A percentile compares a stretch with the other conserved stretches of the same genome.
Evolutionary conservation across 2,797 vertebrate species (phyloP).

Genomic region (Phylloscopus collybita): DNA sequence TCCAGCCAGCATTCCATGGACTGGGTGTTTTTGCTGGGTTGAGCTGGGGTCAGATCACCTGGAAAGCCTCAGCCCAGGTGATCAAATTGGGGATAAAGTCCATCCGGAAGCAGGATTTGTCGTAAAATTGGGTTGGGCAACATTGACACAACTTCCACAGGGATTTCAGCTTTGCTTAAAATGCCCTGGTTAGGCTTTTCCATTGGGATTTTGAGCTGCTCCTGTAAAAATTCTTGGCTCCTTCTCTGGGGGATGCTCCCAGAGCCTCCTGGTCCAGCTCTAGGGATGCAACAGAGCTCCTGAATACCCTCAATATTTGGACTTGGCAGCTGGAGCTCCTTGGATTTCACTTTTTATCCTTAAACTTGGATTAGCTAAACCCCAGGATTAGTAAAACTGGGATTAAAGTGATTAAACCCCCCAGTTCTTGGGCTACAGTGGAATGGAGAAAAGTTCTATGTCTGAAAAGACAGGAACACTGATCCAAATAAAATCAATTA

Average conservation of each 20-base stretch:
- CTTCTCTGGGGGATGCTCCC: not conserved
- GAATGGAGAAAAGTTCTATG: accelerated
- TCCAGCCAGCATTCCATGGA: not conserved
- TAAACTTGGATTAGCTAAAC: not conserved
- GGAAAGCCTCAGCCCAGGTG: not conserved
- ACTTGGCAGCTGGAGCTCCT: not conserved
- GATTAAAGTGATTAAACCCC: not conserved
- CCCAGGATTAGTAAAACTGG: not conserved
- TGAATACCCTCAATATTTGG: accelerated
- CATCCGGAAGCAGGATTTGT: not conserved
- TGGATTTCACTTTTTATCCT: not conserved
- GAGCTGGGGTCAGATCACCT: accelerated
- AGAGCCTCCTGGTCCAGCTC: not conserved
- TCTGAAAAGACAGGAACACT: accelerated
- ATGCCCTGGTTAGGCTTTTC: accelerated
- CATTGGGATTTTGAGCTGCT: accelerated
- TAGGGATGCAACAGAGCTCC: accelerated
- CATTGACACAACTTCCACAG: accelerated
- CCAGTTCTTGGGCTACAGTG: not conserved
- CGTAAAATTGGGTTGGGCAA: not conserved
- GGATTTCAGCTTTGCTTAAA: accelerated
- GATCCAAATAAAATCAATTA: not conserved
- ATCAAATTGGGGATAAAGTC: not conserved
- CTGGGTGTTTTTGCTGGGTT: not conserved
- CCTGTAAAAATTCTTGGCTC: accelerated